Evolutionary conservation across 1,140 invertebrate species (phyloP), one percentile per base, ranked within the genome.

Genomic region (Hyposmocoma kahamanoa): DNA sequence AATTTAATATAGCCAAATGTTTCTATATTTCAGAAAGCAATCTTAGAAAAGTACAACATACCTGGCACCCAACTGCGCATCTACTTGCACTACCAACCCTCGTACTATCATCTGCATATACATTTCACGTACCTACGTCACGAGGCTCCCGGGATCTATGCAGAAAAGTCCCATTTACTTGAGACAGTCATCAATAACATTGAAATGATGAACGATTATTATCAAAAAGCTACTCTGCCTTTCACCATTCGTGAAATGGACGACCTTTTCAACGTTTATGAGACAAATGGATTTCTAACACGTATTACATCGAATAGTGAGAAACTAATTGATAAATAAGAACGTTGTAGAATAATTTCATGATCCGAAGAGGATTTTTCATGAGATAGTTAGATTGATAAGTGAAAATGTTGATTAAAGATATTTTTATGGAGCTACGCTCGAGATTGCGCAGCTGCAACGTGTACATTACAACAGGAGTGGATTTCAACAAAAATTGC

Each of bases 61-160:
- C 78, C 89, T 17, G 69, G 84, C 20, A 89, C 89, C 39, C 92
- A 96, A 71, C 72, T 98, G 15, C 89, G 96, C 39, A 90, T 94
- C 52, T 99, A 96, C 82, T 82, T 99, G 2, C 98, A 99, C 77
- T 99, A 99, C 84, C 97, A 97, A 71, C 98, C 98, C 3, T 96
- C 96, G 0, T 99, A 97, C 85, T 98, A 98, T 86, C 97, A 99
- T 86, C 87, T 99, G 6, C 98, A 99, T 72, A 90, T 99, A 2
- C 97, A 99, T 83, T 97, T 98, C 65, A 95, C 93, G n/a, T 91
- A 92, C 52, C 69, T 98, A 0, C 89, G 91, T 46, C 92, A 92
- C 84, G 93, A 96, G 61, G 91, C 94, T 1, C 93, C 95, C 44
- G 95, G 95, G 3, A 93, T 92, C 51, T 90, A 90, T 79, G 90